Base-by-base conservation (phyloP, 2,113 vertebrate genomes). In the Corythornis cristatus region DNA sequence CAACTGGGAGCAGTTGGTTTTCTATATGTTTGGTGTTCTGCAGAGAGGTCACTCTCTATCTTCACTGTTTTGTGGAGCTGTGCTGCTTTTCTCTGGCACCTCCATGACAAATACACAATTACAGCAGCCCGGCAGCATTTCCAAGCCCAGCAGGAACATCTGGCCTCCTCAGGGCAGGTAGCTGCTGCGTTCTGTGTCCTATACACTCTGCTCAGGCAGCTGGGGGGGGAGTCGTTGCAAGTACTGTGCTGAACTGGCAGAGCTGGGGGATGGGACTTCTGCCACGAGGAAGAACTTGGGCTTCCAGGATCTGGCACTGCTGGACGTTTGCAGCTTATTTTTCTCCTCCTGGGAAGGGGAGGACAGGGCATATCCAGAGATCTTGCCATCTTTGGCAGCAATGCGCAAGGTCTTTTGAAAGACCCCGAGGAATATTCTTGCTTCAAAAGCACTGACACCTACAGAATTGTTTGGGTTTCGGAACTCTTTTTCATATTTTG, bases 301-400 rank as follows among this genome's bases (percentile, higher is more conserved):
- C 84, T 95, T 97, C 95, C 74, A 94, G 85, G 75, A 86, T 86
- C 78, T 93, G 90, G 88, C 95, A 87, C 54, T 42, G 40, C 74
- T 89, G 90, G 90, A 90, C 80, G 87, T 82, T 91, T 86, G 78
- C 84, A 89, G 75, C 84, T 96, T 94, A 75, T 96, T 94, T 96
- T 95, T 96, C 72, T 88, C 89, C 86, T 86, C 82, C 58, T 73
- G 88, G 79, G 92, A 95, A 90, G 73, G 88, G 77, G 53, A 88
- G 72, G 80, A 95, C 75, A 80, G 87, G 74, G 84, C 89, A 88
- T 88, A 83, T 43, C 35, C 78, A 50, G 56, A 89, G 78, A 93
- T 93, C 82, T 89, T 93, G 91, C 96, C 89, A 85, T 91, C 72
- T 94, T 96, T 89, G 89, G 91, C 89, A 95, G 94, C 83, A 53